Evolutionary conservation across 2,888 invertebrate species (phyloP).

Genomic region (Heteromyza rotundicornis): DNA sequence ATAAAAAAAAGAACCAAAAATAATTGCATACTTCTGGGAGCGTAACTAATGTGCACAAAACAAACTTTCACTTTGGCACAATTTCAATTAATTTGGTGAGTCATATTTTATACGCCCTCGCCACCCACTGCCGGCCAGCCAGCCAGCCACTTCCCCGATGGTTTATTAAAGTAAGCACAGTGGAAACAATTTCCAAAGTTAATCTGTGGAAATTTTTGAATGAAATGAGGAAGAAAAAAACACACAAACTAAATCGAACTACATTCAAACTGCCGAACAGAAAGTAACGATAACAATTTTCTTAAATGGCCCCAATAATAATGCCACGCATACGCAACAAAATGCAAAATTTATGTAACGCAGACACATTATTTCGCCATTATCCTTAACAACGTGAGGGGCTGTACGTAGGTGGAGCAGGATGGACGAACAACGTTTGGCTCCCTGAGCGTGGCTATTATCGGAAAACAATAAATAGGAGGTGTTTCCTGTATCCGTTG

Average conservation of each 20-base stretch:
- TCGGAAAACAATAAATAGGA: conserved; percentile 25
- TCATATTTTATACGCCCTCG: background rate
- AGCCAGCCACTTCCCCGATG: background rate
- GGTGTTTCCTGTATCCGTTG: conserved; percentile 4
- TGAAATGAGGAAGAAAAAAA: background rate
- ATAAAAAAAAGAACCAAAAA: background rate
- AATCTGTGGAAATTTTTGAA: background rate
- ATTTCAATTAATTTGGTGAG: conserved; percentile 25
- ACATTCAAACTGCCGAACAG: background rate
- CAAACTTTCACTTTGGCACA: background rate
- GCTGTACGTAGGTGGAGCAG: background rate
- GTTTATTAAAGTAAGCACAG: too few relatives aligned
- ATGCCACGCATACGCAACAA: conserved; percentile 14
- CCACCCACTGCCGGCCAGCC: background rate
- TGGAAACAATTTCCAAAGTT: background rate
- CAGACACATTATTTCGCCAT: conserved; percentile 33
- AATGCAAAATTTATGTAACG: conserved; percentile 31
- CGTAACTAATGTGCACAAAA: conserved; percentile 47
- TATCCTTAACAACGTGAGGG: conserved; percentile 27
- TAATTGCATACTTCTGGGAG: conserved; percentile 10
- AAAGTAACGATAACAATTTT: conserved; percentile 30
- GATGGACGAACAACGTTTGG: conserved; percentile 5
- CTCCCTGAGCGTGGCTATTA: conserved; percentile 13
- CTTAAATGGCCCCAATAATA: conserved; percentile 27
- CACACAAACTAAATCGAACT: background rate